A percentile compares a stretch with the other conserved stretches of the same genome.
These are phyloP conservation scores for Pristionchus arcanus DNA, from an alignment of 2,888 invertebrate species.

Conservation along the genomic window DNA sequence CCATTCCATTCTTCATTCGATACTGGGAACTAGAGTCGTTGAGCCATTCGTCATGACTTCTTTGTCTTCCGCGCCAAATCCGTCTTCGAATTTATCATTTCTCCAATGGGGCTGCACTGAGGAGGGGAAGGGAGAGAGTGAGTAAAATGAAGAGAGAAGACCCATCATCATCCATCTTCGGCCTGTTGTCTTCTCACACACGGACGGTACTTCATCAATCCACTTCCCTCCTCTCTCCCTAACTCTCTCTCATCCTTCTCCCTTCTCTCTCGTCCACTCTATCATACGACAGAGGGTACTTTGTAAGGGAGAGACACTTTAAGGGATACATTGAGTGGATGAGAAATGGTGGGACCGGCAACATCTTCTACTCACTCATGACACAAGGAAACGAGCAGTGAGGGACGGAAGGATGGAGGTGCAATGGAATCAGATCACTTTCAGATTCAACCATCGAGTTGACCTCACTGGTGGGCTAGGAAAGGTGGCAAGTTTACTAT, in stretches of 20 bases:
- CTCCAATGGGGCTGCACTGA: neutral
- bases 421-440: neutral
- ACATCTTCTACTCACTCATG: neutral
- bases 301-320: constrained; percentile 18
- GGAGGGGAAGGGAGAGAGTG: constrained; percentile 25
- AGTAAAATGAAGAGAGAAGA: neutral
- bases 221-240: neutral
- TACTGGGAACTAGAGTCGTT: neutral
- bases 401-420: constrained; percentile 26
- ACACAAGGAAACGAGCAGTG: neutral
- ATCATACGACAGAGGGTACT: neutral
- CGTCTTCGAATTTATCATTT: constrained; percentile 13
- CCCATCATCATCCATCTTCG: constrained; percentile 52
- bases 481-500: too few relatives aligned
- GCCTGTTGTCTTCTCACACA: constrained; percentile 42
- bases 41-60: neutral
- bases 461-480: too few relatives aligned
- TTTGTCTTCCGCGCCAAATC: constrained; percentile 33
- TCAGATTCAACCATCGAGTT: neutral
- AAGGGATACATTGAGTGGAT: constrained; percentile 32
- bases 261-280: constrained; percentile 4
- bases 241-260: constrained; percentile 13
- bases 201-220: constrained; percentile 51
- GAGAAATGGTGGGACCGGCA: constrained; percentile 44
- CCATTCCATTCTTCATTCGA: neutral